phyloP scores from a whole-genome alignment of 2,113 vertebrate genomes.

The Ophthalmolycus amberensis region DNA sequence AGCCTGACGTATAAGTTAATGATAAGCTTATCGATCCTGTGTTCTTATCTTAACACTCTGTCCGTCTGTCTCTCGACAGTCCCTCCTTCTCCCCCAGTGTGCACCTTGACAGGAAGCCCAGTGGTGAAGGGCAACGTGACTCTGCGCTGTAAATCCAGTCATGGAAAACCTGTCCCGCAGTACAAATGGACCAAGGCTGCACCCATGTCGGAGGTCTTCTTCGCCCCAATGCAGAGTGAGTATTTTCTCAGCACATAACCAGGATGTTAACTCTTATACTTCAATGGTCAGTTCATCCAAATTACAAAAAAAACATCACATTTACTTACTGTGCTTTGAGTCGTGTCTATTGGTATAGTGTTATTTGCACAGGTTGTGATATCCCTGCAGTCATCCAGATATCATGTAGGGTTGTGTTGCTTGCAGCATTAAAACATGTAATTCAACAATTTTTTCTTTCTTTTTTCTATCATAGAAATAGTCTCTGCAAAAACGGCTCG shows the following conservation, averaged over 20 bases:
- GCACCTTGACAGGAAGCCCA: constrained; percentile 83
- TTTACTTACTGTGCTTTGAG: neutral
- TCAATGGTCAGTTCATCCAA: neutral
- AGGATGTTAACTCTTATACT: neutral
- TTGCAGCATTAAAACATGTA: neutral
- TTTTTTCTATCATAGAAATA: neutral
- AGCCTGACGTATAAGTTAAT: constrained; percentile 33
- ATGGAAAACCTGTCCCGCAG: constrained; percentile 87
- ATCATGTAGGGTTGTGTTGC: neutral
- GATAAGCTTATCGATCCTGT: constrained; percentile 9
- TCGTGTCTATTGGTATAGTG: neutral
- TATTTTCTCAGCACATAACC: neutral
- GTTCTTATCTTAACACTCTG: constrained; percentile 2
- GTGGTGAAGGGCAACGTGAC: constrained; percentile 88
- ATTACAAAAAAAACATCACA: neutral
- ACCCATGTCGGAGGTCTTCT: constrained; percentile 85
- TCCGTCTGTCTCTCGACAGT: constrained; percentile 78
- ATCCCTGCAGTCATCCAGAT: neutral
- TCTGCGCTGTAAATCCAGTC: constrained; percentile 87
- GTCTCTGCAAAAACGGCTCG: neutral
- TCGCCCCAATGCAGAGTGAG: constrained; percentile 87
- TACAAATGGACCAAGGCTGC: constrained; percentile 89
- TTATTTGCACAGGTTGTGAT: neutral
- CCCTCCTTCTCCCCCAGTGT: constrained; percentile 88
- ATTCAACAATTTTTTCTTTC: neutral